Evolutionary conservation across 2,888 invertebrate genomes (phyloP), one percentile per base, ranked within the genome.

Genomic region (Epsilonema sp.): DNA sequence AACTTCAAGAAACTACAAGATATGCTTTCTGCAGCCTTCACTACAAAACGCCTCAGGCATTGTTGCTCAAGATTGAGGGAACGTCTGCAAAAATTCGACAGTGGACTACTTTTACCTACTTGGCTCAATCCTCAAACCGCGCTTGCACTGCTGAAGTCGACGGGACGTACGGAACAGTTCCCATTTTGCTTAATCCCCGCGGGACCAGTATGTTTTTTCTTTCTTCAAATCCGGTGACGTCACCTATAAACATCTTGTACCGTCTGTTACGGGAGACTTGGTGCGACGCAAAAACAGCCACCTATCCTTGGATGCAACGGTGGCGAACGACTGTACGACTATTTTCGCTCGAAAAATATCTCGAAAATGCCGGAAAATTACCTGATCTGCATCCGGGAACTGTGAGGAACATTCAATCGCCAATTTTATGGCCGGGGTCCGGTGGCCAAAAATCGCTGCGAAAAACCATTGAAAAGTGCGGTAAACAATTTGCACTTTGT

Each of bases 1-100:
- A 13, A 11, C 11, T 41, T 11, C 20, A n/a, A 23, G 41, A 8
- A 41, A n/a, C n/a, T 41, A 8, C 11, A 41, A 8, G 41, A 41
- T 3, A 41, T 41, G 5, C 23, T 41, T n/a, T 41, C 22, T 21
- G 20, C 41, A n/a, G 41, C 41, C 8, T 41, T 41, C 41, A 41
- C 41, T 8, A 23, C 4, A 19, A 3, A 20, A n/a, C 41, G 41
- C 5, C 41, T 41, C n/a, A n/a, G 16, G 16, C 8, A 8, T 16
- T 31, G 31, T 31, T 31, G 31, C 16, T 8, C 31, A 31, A 31
- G 16, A 16, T 8, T 16, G 31, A 16, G 8, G 31, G 16, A 31
- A n/a, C n/a, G n/a, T 11, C 31, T 11, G 31, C 31, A 16, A 16
- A 31, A 31, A 31, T 31, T 31, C 16, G 8, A 31, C 31, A 16